Evolutionary conservation across 2,888 invertebrate species (phyloP), one percentile per base, ranked within the genome.

Genomic region (Allolobophora icterica): DNA sequence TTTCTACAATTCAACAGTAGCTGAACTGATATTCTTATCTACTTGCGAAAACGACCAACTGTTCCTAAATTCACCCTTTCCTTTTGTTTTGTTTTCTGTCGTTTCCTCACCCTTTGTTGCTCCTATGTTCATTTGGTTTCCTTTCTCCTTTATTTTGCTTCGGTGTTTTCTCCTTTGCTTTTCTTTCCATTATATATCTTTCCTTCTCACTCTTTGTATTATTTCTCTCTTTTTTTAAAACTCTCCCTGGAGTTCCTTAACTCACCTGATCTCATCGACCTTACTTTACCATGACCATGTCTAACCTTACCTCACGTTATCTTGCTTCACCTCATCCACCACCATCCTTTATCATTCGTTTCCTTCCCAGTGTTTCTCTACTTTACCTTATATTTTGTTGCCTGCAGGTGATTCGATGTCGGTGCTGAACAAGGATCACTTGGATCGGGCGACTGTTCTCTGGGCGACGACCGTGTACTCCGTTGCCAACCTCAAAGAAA

Each of bases 401-500:
- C 5, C 38, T 89, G 6, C 91, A 94, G 94, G 97, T 1, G 98
- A 98, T 94, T 97, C 97, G 0, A 97, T 98, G 97, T 96, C 97
- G 91, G 97, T 97, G 0, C 96, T 97, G 94, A 96, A 97, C 95
- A 96, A 97, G 0, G 96, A 96, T 40, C 96, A 96, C 90, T 95
- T 98, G 91, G 97, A 98, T 95, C 96, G 96, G 93, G 97, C 97
- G 92, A 96, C 97, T 21, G 98, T 97, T 0, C 96, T 98, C 90
- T 98, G 97, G 97, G 97, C 98, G 6, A 96, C 97, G 0, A 96
- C 97, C 0, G 96, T 97, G 15, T 98, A 97, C 94, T 96, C 97
- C 33, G 96, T 97, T 89, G 97, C 98, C 11, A 97, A 98, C 95
- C 95, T 98, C 92, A 97, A 96, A 91, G 94, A 94, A 89, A 93